Conservation (phyloP, 2,888 invertebrate species). For the Agrenia bidenticulata region DNA sequence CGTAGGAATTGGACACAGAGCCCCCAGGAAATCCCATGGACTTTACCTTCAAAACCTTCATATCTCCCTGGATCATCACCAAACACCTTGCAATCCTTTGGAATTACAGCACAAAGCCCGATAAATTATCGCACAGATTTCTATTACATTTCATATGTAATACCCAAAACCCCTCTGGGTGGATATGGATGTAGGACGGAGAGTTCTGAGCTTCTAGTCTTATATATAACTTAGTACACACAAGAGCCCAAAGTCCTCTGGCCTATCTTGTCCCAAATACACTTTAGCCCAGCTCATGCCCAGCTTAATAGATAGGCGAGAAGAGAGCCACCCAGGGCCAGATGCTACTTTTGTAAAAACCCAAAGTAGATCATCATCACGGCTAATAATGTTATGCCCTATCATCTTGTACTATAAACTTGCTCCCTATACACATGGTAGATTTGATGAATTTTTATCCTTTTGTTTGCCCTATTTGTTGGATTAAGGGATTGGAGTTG, state of each 20-base stretch:
- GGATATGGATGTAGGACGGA: no score
- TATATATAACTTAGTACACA: no score
- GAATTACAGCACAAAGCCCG: conserved; percentile 22
- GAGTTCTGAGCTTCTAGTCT: no score
- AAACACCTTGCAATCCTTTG: conserved; percentile 18
- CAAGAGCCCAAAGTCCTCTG: no score
- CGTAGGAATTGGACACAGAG: conserved; percentile 23
- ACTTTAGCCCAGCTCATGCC: no score
- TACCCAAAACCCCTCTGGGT: conserved; percentile 11
- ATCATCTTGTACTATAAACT: no score
- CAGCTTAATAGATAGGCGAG: no score
- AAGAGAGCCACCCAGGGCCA: no score
- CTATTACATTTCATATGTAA: conserved; percentile 24
- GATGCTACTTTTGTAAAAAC: no score
- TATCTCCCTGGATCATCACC: conserved; percentile 22
- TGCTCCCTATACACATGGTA: not conserved
- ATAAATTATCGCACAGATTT: conserved; percentile 24
- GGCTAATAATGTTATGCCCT: no score
- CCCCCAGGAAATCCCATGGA: conserved; percentile 1
- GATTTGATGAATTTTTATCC: not conserved
- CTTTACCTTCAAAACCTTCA: conserved; percentile 24
- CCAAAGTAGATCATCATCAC: no score
- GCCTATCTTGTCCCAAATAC: no score
- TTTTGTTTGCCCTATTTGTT: not conserved
- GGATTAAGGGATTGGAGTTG: conserved; percentile 72